Base-by-base conservation (phyloP, 2,113 vertebrate species). In the Aptenodytes patagonicus region DNA sequence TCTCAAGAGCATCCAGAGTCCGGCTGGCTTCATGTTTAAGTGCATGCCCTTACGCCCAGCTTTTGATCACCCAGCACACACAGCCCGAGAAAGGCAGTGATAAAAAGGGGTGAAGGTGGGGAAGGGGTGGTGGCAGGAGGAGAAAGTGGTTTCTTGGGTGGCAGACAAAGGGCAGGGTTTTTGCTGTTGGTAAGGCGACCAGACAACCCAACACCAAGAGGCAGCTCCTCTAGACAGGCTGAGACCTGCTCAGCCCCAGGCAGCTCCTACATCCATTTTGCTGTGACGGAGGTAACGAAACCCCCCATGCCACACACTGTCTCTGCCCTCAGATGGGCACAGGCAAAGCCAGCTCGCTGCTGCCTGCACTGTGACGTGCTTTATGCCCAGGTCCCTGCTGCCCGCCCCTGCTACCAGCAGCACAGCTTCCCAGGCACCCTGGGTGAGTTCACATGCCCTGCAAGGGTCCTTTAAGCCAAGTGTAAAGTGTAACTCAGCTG, bases 31-130 rank as follows among this genome's bases (percentile, higher is more conserved):
- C 28, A 15, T 7, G 5, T 68, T 68, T 62, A 85, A 62, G 17
- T 18, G 19, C 0, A 8, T 61, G 26, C 5, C 57, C 24, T 47
- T 24, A 24, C 4, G 24, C 17, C 55, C 0, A 2, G 51, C 17
- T 54, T 42, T 49, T 36, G 25, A 66, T 20, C 28, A 13, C 38
- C 55, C 62, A 69, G 40, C 7, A 20, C 28, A 28, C 2, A 0
- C 3, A 4, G 60, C 49, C 47, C 1, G 1, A 66, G 54, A 71
- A 68, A 62, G 11, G 19, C 10, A 66, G 42, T 0, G 1, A 54
- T 12, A 20, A 38, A 36, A 65, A 75, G 46, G 32, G 26, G 32
- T 46, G 31, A 71, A 32, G 29, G 18, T 26, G 14, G 13, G 25
- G 18, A 49, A 38, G 32, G 5, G 69, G 17, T 1, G 1, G 29